Evolutionary conservation across 2,888 invertebrate species (phyloP).

Genomic region (Agrilus biguttatus): DNA sequence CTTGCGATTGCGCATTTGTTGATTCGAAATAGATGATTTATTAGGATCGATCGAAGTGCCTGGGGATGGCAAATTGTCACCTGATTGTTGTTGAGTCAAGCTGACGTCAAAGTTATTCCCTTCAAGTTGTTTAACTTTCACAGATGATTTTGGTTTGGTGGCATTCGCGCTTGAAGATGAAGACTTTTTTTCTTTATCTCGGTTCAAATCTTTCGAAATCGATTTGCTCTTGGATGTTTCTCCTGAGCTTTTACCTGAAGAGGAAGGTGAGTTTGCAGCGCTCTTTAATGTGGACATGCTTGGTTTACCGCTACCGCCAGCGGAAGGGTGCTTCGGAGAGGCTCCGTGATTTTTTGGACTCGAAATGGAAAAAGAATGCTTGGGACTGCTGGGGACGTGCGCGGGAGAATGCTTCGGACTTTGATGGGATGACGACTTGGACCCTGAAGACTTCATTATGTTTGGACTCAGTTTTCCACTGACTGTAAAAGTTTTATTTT

Average conservation of each 20-base stretch:
- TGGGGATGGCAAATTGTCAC: slow-evolving; percentile 35
- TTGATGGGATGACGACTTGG: slow-evolving; percentile 41
- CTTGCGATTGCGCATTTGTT: slow-evolving; percentile 49
- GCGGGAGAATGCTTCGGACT: slow-evolving; percentile 66
- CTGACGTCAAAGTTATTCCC: slow-evolving; percentile 21
- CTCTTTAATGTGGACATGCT: slow-evolving; percentile 80
- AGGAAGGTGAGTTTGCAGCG: slow-evolving; percentile 57
- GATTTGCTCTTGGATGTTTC: slow-evolving; percentile 38
- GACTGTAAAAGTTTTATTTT: slow-evolving; percentile 46
- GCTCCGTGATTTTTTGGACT: slow-evolving; percentile 68
- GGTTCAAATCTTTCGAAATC: slow-evolving; percentile 31
- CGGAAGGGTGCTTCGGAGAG: slow-evolving; percentile 63
- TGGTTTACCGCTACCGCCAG: slow-evolving; percentile 66
- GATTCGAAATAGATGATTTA: slow-evolving; percentile 43
- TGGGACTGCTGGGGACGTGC: slow-evolving; percentile 51
- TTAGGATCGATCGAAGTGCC: slow-evolving; percentile 41
- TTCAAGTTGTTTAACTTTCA: slow-evolving; percentile 55
- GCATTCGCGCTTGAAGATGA: slow-evolving; percentile 15
- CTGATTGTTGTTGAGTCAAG: slow-evolving; percentile 6
- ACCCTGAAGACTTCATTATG: slow-evolving; percentile 37
- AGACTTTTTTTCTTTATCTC: slow-evolving; percentile 33
- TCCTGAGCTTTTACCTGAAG: slow-evolving; percentile 36
- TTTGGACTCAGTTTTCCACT: slow-evolving; percentile 43
- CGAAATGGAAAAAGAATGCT: slow-evolving; percentile 50
- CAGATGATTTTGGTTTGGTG: slow-evolving; percentile 41